Evolutionary conservation across 2,113 vertebrate species (phyloP), one percentile per base, ranked within the genome.

Genomic region (Thalassoma bifasciatum): DNA sequence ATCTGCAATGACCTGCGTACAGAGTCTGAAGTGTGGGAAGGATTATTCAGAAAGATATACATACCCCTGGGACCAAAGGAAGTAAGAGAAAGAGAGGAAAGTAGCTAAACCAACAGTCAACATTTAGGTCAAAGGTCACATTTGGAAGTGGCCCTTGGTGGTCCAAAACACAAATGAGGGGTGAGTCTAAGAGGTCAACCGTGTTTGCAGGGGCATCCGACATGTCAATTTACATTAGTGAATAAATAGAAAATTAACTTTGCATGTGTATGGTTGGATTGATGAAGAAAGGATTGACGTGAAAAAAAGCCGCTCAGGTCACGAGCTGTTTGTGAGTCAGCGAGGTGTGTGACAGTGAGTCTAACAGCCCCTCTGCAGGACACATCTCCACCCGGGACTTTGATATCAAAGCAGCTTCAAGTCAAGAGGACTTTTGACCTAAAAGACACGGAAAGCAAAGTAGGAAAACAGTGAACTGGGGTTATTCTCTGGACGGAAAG

Each of bases 301-400:
- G 66, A 71, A 81, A 69, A 82, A 68, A 46, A 57, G 66, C 67
- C 65, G 64, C 76, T 52, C 44, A 72, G 78, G 79, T 91, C 87
- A 88, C 52, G 73, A 67, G 84, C 75, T 86, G 87, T 86, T 89
- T 88, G 79, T 81, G 87, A 88, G 84, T 74, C 81, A 86, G 86
- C 84, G 77, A 89, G 75, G 81, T 90, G 80, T 89, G 85, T 73
- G 82, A 88, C 88, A 85, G 77, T 91, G 83, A 92, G 60, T 44
- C 81, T 89, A 90, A 90, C 78, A 72, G 78, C 62, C 23, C 51
- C 91, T 69, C 89, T 40, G 77, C 82, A 80, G 87, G 83, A 77
- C 66, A 61, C 22, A 26, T 59, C 82, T 87, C 77, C 78, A 90
- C 67, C 82, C 86, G 85, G 64, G 79, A 85, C 66, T 79, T 67